phyloP scores from a whole-genome alignment of 2,888 invertebrate genomes.

The Epicampocera succincta region DNA sequence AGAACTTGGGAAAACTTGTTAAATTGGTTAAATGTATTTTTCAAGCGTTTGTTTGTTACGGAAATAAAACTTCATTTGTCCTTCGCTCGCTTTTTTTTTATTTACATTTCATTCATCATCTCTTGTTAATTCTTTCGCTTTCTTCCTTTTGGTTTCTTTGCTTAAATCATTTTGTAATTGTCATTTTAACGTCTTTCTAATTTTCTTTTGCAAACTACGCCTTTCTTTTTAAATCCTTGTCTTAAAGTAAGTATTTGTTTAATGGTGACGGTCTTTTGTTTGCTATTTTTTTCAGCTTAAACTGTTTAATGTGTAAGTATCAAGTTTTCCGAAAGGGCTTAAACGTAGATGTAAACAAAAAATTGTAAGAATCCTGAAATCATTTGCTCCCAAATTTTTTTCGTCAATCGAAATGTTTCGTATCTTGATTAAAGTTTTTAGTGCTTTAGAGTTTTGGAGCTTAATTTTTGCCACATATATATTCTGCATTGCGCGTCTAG shows the following conservation, averaged over 20 bases:
- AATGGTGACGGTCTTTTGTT: slow-evolving; percentile 25
- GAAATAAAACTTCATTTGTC: slow-evolving; percentile 13
- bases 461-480: too few relatives aligned
- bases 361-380: too few relatives aligned
- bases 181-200: slow-evolving; percentile 23
- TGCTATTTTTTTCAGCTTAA: too few relatives aligned
- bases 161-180: slow-evolving; percentile 27
- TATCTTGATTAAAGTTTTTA: too few relatives aligned
- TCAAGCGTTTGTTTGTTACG: slow-evolving; percentile 69
- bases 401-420: too few relatives aligned
- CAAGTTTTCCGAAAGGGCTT: too few relatives aligned
- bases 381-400: too few relatives aligned
- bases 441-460: too few relatives aligned
- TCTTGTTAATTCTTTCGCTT: slow-evolving; percentile 16
- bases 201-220: slow-evolving; percentile 59
- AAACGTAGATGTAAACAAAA: too few relatives aligned
- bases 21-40: slow-evolving; percentile 49
- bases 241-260: slow-evolving; percentile 55
- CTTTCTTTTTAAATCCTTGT: slow-evolving; percentile 45
- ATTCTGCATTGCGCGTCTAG: too few relatives aligned
- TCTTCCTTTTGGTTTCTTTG: not conserved
- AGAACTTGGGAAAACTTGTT: not conserved
- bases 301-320: too few relatives aligned
- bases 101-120: slow-evolving; percentile 27
- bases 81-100: not conserved